These are phyloP conservation scores for Dipodomys merriami DNA, from an alignment of 2,113 vertebrate genomes.

Conservation along the genomic window DNA sequence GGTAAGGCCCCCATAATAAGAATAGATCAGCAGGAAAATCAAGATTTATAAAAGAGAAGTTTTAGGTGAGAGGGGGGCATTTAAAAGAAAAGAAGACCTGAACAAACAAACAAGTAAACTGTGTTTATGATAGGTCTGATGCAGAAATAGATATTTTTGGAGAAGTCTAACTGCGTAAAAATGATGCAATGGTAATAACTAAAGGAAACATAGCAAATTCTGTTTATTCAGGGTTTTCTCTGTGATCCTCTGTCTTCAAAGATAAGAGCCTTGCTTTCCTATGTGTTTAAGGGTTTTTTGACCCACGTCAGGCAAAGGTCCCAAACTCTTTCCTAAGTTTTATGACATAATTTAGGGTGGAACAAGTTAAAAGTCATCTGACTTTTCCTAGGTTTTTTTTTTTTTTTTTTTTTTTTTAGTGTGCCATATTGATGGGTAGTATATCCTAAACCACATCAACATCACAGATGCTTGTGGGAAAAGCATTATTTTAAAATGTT, in stretches of 20 bases:
- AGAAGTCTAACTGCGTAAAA: background rate
- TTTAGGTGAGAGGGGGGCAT: background rate
- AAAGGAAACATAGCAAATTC: background rate
- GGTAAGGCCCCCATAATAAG: background rate
- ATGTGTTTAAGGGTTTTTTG: background rate
- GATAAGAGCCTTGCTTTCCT: background rate
- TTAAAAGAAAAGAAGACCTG: slow-evolving; percentile 28
- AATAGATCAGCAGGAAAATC: background rate
- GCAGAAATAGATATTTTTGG: background rate
- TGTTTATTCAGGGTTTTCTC: slow-evolving; percentile 25
- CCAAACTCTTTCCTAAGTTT: background rate
- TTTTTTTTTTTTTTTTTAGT: background rate
- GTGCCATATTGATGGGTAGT: background rate
- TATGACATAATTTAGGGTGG: background rate
- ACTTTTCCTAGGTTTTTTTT: background rate
- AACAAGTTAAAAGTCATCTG: background rate
- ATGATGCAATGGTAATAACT: slow-evolving; percentile 7
- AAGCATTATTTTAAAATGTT: background rate
- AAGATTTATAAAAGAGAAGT: background rate
- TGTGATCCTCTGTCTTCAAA: background rate
- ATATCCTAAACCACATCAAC: background rate
- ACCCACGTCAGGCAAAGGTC: background rate
- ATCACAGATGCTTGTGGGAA: background rate
- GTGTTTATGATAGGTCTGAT: background rate
- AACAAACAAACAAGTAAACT: background rate